Base-by-base conservation (phyloP, 1,140 invertebrate genomes). In the Magallana gigas region DNA sequence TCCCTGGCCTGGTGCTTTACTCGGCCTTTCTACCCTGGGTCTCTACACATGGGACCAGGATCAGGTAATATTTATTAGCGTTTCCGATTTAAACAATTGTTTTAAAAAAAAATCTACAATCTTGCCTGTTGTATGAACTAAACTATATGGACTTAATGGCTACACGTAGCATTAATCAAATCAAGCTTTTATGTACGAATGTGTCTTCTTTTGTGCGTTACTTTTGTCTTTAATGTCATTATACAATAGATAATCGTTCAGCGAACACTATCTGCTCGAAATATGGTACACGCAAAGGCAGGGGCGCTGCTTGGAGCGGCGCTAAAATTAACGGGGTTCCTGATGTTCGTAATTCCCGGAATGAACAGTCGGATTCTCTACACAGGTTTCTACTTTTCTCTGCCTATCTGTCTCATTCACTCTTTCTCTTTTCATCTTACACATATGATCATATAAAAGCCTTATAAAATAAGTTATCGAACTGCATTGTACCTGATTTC, bases 31-130 rank as follows among this genome's bases (percentile, higher is more conserved):
- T 4, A 94, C 96, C 57, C 94, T 95, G 7, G 94, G 95, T 8
- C 92, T 96, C 59, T 96, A 96, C 95, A 96, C 96, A 85, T 96
- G 96, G 96, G 96, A 96, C 88, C 95, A 95, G 14, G 96, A 96
- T 91, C 96, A 96, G 94, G 96, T 95, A 86, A 56, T n/a, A 48
- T 48, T 48, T 48, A 48, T 48, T 48, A 5, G 36, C 36, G 36
- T 48, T 48, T 48, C 36, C 36, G 36, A 48, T 48, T 48, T 48
- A 5, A 48, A 48, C 36, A 2, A 48, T 2, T 48, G 36, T 48
- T 48, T 48, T 5, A 48, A 48, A 48, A 48, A 48, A 48, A 48
- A 48, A 48, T 48, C 36, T 48, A 48, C 36, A 48, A 48, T 48
- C 36, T 48, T 48, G 36, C 36, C 3, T 48, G 36, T 5, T 48